Conservation (phyloP, 2,113 vertebrate genomes). For the Burhinus bistriatus region DNA sequence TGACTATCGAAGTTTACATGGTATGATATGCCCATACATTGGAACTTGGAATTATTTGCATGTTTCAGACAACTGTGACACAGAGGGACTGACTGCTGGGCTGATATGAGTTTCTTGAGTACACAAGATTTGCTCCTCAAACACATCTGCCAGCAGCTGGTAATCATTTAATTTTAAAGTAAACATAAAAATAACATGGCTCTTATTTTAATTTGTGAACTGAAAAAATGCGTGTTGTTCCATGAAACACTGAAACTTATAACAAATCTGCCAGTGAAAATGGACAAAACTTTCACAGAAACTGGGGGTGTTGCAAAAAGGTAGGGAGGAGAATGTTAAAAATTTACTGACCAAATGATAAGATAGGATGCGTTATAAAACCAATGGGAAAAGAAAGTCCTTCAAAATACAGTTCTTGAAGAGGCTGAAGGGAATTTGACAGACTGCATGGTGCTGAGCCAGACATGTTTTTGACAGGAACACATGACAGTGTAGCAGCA, state of each 20-base stretch:
- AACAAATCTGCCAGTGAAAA: not conserved
- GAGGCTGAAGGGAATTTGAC: constrained; percentile 2
- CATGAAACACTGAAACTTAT: not conserved
- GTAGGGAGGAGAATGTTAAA: not conserved
- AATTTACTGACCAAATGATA: not conserved
- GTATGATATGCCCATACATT: not conserved
- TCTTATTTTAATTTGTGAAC: not conserved
- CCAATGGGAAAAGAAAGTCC: not conserved
- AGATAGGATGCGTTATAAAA: not conserved
- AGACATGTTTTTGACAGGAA: not conserved
- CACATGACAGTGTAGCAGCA: not conserved
- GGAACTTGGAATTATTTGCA: not conserved
- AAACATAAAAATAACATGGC: not conserved
- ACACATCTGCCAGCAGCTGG: not conserved
- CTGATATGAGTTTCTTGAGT: not conserved
- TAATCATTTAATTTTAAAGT: not conserved
- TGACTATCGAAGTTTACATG: not conserved
- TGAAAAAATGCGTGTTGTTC: not conserved
- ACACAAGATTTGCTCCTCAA: not conserved
- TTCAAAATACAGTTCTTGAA: not conserved
- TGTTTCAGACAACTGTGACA: not conserved
- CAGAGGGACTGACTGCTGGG: not conserved
- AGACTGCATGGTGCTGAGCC: not conserved
- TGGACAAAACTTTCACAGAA: not conserved
- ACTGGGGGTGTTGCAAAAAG: not conserved